Evolutionary conservation across 2,797 vertebrate genomes (phyloP).

Genomic region (Babyrousa celebensis): DNA sequence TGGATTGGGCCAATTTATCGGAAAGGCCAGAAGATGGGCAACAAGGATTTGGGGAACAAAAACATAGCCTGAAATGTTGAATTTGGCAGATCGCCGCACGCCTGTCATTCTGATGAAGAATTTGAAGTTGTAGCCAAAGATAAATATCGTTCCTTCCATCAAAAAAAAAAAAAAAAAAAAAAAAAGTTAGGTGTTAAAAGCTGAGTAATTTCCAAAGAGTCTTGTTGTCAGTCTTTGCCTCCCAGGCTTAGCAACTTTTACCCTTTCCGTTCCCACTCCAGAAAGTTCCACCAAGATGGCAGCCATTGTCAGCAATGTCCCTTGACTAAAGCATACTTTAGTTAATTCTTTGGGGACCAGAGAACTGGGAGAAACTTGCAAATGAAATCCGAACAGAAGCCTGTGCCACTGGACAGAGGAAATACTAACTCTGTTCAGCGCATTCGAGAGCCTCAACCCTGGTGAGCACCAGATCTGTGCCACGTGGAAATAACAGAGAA

Average conservation of each 20-base stretch:
- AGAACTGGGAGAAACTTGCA: conserved; percentile 12
- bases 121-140: conserved; percentile 79
- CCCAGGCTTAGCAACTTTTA: neutral
- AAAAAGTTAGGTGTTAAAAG: conserved; percentile 73
- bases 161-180: neutral
- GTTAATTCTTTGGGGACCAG: neutral
- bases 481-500: neutral
- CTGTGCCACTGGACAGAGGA: neutral
- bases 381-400: neutral
- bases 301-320: neutral
- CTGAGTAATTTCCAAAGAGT: neutral
- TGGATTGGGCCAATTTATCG: conserved; percentile 56
- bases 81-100: conserved; percentile 71
- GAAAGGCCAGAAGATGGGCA: conserved; percentile 72
- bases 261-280: neutral
- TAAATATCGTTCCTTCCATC: conserved; percentile 74
- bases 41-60: conserved; percentile 62
- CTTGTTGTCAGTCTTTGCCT: conserved; percentile 52
- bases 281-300: neutral
- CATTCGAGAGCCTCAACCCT: neutral
- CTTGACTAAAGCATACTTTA: neutral
- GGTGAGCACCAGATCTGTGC: too few species aligned
- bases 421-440: neutral
- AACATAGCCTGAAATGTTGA: conserved; percentile 76
- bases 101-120: conserved; percentile 70